Evolutionary conservation across 2,797 vertebrate genomes (phyloP).

Genomic region (Gymnodraco acuticeps): DNA sequence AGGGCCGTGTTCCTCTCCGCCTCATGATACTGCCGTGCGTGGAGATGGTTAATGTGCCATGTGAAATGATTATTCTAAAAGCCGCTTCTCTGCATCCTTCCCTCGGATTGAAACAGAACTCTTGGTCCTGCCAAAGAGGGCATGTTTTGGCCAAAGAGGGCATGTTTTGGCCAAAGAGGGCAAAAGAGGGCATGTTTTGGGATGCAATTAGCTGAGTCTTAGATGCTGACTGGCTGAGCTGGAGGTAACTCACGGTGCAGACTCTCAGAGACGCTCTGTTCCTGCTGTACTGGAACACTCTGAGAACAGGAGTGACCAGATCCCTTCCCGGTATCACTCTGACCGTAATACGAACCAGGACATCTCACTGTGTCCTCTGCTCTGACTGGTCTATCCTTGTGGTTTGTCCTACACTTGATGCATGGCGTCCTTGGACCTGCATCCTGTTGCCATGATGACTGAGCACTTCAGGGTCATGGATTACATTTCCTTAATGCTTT

Average conservation of each 20-base stretch:
- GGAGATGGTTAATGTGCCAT: slow-evolving; percentile 46
- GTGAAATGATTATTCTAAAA: slow-evolving; percentile 57
- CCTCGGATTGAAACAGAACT: slow-evolving; percentile 21
- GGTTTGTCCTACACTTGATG: slow-evolving; percentile 40
- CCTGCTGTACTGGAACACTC: slow-evolving; percentile 48
- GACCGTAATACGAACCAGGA: slow-evolving; percentile 63
- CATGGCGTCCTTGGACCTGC: slow-evolving; percentile 3
- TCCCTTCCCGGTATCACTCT: slow-evolving; percentile 47
- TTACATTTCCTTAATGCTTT: neutral
- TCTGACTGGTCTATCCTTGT: slow-evolving; percentile 20
- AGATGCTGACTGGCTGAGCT: slow-evolving; percentile 54
- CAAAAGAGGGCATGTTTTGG: slow-evolving; percentile 13
- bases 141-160: slow-evolving; percentile 6
- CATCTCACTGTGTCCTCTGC: slow-evolving; percentile 42
- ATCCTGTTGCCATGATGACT: slow-evolving; percentile 19
- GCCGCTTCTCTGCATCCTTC: slow-evolving; percentile 21
- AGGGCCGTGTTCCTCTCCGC: slow-evolving; percentile 50
- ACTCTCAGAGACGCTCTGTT: slow-evolving; percentile 54
- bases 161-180: slow-evolving; percentile 28
- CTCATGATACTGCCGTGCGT: slow-evolving; percentile 36
- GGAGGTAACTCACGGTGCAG: slow-evolving; percentile 62
- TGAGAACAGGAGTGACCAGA: slow-evolving; percentile 58
- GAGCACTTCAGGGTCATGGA: slow-evolving; percentile 20
- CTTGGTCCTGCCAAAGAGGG: slow-evolving; percentile 26
- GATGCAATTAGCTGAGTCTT: slow-evolving; percentile 38